Percentiles rank a stretch among this genome's conserved stretches.
phyloP scores from a whole-genome alignment of 2,888 invertebrate species.

The Himalopsyche tibetana region DNA sequence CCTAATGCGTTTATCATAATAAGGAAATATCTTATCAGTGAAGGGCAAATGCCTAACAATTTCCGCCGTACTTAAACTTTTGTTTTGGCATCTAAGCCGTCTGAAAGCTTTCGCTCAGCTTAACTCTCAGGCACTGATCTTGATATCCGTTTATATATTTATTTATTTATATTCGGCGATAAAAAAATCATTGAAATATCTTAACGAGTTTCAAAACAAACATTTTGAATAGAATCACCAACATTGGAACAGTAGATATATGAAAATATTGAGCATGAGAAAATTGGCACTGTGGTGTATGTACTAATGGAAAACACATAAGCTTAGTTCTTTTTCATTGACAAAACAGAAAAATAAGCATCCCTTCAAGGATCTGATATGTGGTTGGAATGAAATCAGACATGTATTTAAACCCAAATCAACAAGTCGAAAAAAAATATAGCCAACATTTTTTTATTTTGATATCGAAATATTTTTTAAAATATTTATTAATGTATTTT shows the following conservation, averaged over 20 bases:
- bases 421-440: no score
- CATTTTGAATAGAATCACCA: not conserved
- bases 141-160: not conserved
- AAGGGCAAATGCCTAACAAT: conserved; percentile 4
- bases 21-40: conserved; percentile 15
- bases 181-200: not conserved
- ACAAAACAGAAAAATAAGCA: no score
- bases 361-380: no score
- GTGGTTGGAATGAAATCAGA: no score
- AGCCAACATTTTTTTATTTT: no score
- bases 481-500: no score
- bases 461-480: no score
- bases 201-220: not conserved
- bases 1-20: conserved; percentile 30
- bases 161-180: not conserved
- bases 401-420: no score
- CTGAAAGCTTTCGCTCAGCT: not conserved
- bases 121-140: not conserved
- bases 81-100: conserved; percentile 19
- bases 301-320: not conserved
- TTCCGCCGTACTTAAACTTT: not conserved
- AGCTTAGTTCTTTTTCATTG: no score
- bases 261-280: not conserved
- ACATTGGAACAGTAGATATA: not conserved
- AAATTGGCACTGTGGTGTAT: not conserved